phyloP scores from a whole-genome alignment of 2,888 invertebrate species.

The Lymantria monacha region DNA sequence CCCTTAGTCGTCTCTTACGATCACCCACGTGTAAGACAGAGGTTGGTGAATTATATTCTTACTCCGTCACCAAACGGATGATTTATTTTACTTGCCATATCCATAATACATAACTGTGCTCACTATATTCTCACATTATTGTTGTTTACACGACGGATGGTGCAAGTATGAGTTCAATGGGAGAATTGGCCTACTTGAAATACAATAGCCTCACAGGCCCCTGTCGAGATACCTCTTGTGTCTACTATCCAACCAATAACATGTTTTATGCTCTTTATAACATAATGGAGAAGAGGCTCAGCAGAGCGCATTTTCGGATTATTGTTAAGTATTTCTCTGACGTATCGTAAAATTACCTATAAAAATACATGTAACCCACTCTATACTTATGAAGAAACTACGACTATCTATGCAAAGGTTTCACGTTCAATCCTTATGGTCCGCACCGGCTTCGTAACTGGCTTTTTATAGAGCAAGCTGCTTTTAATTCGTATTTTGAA shows the following conservation, averaged over 20 bases:
- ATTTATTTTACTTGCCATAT: not conserved
- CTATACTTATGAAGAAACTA: too few relatives aligned
- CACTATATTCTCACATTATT: constrained; percentile 20
- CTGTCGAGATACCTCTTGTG: constrained; percentile 56
- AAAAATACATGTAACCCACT: not conserved
- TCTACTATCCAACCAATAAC: constrained; percentile 44
- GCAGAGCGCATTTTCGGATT: constrained; percentile 17
- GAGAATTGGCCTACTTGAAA: constrained; percentile 77
- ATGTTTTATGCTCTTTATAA: constrained; percentile 38
- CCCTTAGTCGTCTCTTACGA: too few relatives aligned
- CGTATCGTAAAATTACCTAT: not conserved
- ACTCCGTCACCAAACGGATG: too few relatives aligned
- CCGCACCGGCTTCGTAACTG: too few relatives aligned
- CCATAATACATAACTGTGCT: constrained; percentile 35
- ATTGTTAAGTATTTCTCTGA: not conserved
- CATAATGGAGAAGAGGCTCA: constrained; percentile 22
- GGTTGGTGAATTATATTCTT: too few relatives aligned
- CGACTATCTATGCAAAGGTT: too few relatives aligned
- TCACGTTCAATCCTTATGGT: too few relatives aligned
- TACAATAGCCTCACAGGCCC: constrained; percentile 57
- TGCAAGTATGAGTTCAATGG: constrained; percentile 67
- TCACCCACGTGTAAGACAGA: too few relatives aligned
- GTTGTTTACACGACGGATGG: constrained; percentile 75
- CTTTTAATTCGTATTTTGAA: too few relatives aligned
- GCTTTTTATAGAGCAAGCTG: too few relatives aligned